Evolutionary conservation across 2,888 invertebrate genomes (phyloP), one percentile per base, ranked within the genome.

Genomic region (Coecobrya sp.): DNA sequence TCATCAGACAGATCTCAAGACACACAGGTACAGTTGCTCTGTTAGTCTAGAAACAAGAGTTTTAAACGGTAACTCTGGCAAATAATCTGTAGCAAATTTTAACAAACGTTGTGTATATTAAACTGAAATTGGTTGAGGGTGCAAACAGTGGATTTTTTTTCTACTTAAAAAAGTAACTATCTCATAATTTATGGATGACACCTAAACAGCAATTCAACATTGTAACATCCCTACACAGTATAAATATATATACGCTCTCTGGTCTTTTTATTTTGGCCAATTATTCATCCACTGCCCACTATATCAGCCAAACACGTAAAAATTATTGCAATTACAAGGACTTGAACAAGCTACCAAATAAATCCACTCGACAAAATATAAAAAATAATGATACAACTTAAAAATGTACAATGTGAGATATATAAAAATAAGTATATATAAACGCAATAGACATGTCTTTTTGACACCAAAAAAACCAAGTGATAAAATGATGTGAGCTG

Each of bases 251-350:
- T 62, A 36, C 36, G 3, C 16, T 22, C 79, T 79, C 22, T 27
- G 10, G 42, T 84, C n/a, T 49, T 65, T n/a, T 25, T 10, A 11
- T 82, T 62, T 62, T 42, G 25, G 42, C 84, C 91, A 87, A 91
- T 86, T 82, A 91, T 84, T 91, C 91, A 87, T 59, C 70, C 81
- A 81, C 91, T 76, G 19, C 81, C 81, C 81, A 81, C 81, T 8
- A 84, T 65, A 73, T 91, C 87, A 87, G 70, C 82, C 27, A 59
- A 86, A 87, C 76, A 81, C 42, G 52, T 79, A 81, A 79, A 79
- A 85, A 90, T 85, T 45, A 81, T 86, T 68, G 25, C 81, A 87
- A 70, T 73, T 91, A 82, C 91, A 87, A 91, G 86, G 91, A 52
- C 86, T 86, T 65, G 86, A 86, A 79, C 52, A 91, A 81, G 59